Evolutionary conservation across 1,140 invertebrate species (phyloP), one percentile per base, ranked within the genome.

Genomic region (Venustaconcha ellipsiformis): DNA sequence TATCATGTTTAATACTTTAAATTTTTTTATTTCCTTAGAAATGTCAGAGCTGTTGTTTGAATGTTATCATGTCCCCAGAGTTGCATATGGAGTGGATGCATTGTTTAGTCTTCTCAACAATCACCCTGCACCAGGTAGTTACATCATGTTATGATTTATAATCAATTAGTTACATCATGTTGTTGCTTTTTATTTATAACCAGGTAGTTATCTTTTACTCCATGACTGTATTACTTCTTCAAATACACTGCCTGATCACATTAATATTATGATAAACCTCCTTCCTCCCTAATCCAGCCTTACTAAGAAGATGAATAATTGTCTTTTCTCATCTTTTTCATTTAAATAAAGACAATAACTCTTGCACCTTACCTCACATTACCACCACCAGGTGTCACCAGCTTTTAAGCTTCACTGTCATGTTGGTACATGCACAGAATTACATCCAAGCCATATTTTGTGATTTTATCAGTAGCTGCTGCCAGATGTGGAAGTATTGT

Each of bases 11-110:
- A 8, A 66, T 73, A 37, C 74, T 74, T 79, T 74, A 55, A 74
- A 64, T 14, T 79, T 30, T 30, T 30, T 30, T 82, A 75, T 65
- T 77, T 72, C 92, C 93, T 81, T 89, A 97, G 96, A 96, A 79
- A 98, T 98, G 96, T 96, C 95, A 55, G 97, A 99, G 89, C 91
- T 99, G 59, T 89, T 99, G 63, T 99, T 98, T 91, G 97, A 99
- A 90, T 97, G 95, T 83, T 98, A 98, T 86, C 93, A 94, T 72
- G 92, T 98, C 15, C 96, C 96, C 64, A 92, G 93, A 13, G 92
- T 98, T 18, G 93, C 93, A 66, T 98, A 97, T 89, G 96, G 96
- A 56, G 92, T 98, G 15, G 97, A 98, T 90, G 93, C 94, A 5
- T 82, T 98, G 56, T 96, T 95, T 86, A 95, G 95, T 80, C 94